Evolutionary conservation across 2,797 vertebrate species (phyloP).

Genomic region (Acipenser transmontanus): DNA sequence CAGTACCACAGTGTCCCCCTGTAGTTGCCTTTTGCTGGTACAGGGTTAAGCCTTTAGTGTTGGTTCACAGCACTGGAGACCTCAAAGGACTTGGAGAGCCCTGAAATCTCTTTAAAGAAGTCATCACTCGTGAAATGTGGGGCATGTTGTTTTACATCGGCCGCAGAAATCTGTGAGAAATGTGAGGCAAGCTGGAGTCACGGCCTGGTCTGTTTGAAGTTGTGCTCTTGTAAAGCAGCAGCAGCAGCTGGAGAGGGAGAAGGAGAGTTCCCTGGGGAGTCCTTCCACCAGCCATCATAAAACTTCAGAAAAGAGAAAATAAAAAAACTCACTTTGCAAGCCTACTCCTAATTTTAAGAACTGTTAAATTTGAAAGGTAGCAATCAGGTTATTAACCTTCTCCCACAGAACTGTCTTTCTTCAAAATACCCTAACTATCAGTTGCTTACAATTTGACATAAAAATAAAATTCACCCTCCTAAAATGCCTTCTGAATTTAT

Average conservation of each 20-base stretch:
- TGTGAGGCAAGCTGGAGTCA: slow-evolving; percentile 9
- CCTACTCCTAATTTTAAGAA: no score
- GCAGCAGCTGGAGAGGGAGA: slow-evolving; percentile 56
- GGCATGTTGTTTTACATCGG: slow-evolving; percentile 17
- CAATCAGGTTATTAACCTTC: no score
- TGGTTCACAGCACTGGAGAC: background rate
- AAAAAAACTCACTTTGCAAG: background rate
- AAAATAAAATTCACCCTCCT: no score
- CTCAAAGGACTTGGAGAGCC: background rate
- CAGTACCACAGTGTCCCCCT: no score
- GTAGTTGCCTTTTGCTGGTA: background rate
- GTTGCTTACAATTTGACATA: no score
- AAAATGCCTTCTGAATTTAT: no score
- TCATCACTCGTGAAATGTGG: slow-evolving; percentile 12
- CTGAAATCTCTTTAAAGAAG: slow-evolving; percentile 2
- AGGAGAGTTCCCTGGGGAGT: slow-evolving; percentile 47
- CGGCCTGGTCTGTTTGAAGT: slow-evolving; percentile 55
- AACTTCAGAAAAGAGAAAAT: slow-evolving; percentile 23
- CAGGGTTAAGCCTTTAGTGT: slow-evolving; percentile 1
- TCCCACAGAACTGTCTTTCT: no score
- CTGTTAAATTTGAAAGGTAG: no score
- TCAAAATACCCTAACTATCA: no score
- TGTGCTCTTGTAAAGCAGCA: slow-evolving; percentile 61
- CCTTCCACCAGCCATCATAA: slow-evolving; percentile 54
- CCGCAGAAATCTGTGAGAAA: slow-evolving; percentile 18